phyloP scores from a whole-genome alignment of 1,140 invertebrate genomes.

The Branchinecta lynchi region DNA sequence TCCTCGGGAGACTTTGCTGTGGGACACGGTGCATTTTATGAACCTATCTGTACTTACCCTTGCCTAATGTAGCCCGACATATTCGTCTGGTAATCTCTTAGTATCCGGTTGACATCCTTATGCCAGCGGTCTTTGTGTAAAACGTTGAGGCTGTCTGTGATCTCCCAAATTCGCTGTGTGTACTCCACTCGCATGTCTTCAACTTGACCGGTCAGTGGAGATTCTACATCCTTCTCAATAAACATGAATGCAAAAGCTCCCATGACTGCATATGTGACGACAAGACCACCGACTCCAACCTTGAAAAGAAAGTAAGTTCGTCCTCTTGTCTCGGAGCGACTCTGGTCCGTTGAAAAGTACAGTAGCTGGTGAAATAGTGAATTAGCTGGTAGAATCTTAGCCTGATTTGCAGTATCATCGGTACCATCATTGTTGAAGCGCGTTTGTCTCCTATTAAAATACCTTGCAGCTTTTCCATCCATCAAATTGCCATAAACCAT shows the following conservation, averaged over 20 bases:
- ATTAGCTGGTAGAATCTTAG: too few species aligned
- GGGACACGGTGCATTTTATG: too few species aligned
- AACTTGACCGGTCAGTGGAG: slow-evolving; percentile 35
- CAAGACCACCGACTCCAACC: slow-evolving; percentile 82
- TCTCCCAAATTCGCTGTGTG: slow-evolving; percentile 50
- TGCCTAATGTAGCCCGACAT: slow-evolving; percentile 48
- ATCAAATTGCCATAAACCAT: too few species aligned
- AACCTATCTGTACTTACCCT: neutral
- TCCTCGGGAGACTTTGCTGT: too few species aligned
- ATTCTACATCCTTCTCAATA: slow-evolving; percentile 56
- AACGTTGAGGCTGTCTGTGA: slow-evolving; percentile 52
- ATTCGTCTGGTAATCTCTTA: slow-evolving; percentile 48
- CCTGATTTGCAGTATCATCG: too few species aligned
- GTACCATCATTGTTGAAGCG: too few species aligned
- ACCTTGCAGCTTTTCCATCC: too few species aligned
- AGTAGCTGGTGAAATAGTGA: too few species aligned
- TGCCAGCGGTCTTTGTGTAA: slow-evolving; percentile 58
- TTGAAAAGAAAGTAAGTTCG: slow-evolving; percentile 27
- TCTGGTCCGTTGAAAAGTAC: neutral
- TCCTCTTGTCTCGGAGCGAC: slow-evolving; percentile 30
- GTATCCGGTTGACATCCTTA: slow-evolving; percentile 42
- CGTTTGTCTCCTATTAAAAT: too few species aligned
- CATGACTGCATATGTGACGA: slow-evolving; percentile 84
- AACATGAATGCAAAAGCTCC: slow-evolving; percentile 80
- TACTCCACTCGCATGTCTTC: slow-evolving; percentile 35